Conservation (phyloP, 2,888 invertebrate genomes). For the Arrhopalites spinosus region DNA sequence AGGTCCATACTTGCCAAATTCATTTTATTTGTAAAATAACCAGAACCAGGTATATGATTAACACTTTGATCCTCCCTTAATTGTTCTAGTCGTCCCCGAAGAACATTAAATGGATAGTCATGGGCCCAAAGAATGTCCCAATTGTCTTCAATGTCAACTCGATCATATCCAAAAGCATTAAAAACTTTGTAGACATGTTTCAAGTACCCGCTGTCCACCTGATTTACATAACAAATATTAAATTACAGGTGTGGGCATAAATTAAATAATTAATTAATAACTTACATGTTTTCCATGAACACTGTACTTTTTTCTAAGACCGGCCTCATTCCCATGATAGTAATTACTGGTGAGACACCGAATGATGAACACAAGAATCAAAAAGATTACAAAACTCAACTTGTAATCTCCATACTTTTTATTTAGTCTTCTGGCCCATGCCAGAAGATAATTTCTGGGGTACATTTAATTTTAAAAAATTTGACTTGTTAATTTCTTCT, state of each 20-base stretch:
- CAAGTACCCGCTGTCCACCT: slow-evolving; percentile 71
- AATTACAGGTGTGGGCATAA: not conserved
- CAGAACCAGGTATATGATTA: slow-evolving; percentile 94
- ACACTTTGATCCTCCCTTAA: slow-evolving; percentile 76
- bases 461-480: not conserved
- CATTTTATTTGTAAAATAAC: slow-evolving; percentile 90
- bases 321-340: not conserved
- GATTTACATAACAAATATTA: not conserved
- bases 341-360: not conserved
- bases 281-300: slow-evolving; percentile 56
- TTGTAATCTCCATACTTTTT: slow-evolving; percentile 8
- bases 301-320: slow-evolving; percentile 44
- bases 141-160: slow-evolving; percentile 64
- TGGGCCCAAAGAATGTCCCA: slow-evolving; percentile 95
- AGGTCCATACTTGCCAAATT: slow-evolving; percentile 80
- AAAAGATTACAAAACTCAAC: not conserved
- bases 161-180: slow-evolving; percentile 73
- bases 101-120: slow-evolving; percentile 80
- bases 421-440: not conserved
- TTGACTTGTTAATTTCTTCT: not conserved
- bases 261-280: not conserved
- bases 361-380: not conserved
- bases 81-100: slow-evolving; percentile 64
- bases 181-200: slow-evolving; percentile 82
- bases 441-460: not conserved